These are phyloP conservation scores for Chloroceryle amazona DNA, from an alignment of 2,797 vertebrate genomes.

Conservation along the genomic window DNA sequence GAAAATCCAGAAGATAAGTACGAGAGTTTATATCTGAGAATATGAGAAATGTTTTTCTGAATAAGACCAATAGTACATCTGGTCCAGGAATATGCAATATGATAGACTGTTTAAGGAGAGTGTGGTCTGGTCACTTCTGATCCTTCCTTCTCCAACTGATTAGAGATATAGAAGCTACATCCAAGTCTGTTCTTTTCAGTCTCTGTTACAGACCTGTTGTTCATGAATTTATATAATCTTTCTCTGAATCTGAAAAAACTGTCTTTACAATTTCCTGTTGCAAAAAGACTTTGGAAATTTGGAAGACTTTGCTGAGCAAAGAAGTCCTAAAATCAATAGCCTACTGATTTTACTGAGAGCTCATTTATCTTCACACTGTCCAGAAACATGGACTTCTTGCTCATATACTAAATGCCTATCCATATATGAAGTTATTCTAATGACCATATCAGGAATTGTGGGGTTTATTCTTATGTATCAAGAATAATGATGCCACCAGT, in stretches of 20 bases:
- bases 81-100: background rate
- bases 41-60: background rate
- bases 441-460: background rate
- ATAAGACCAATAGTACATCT: background rate
- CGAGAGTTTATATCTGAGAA: background rate
- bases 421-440: background rate
- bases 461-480: background rate
- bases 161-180: background rate
- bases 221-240: background rate
- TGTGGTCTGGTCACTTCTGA: background rate
- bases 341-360: background rate
- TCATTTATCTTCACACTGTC: background rate
- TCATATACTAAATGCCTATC: background rate
- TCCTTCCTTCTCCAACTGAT: background rate
- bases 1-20: background rate
- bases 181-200: background rate
- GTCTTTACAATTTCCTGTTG: background rate
- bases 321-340: background rate
- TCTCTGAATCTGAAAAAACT: background rate
- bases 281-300: background rate
- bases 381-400: background rate
- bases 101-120: background rate
- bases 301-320: background rate
- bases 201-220: background rate
- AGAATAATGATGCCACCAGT: background rate